phyloP scores from a whole-genome alignment of 92 coral and sea anemone species.

The Paragorgia papillata region DNA sequence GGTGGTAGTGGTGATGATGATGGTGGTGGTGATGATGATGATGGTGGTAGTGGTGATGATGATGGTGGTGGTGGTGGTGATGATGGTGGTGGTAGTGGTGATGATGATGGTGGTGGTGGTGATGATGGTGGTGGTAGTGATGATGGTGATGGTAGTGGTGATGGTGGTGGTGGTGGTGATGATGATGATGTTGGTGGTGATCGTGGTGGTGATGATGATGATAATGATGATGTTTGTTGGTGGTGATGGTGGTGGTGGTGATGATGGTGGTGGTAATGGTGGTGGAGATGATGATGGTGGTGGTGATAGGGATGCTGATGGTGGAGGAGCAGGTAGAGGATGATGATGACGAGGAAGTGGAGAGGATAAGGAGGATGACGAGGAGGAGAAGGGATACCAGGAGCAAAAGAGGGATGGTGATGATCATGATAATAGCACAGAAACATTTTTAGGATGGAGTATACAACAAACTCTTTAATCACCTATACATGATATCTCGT shows the following conservation, averaged over 20 bases:
- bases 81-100: conserved; percentile 2
- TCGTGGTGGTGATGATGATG: conserved; percentile 1
- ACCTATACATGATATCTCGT: conserved; percentile 25
- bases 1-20: neutral
- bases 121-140: neutral
- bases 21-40: neutral
- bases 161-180: neutral
- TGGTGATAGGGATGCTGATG: neutral
- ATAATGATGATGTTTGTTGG: neutral
- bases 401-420: too few relatives aligned
- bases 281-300: neutral
- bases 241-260: neutral
- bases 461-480: too few relatives aligned
- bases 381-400: too few relatives aligned
- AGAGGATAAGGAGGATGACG: too few relatives aligned
- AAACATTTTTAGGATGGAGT: too few relatives aligned
- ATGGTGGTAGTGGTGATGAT: neutral
- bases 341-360: too few relatives aligned
- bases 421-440: too few relatives aligned
- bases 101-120: conserved; percentile 1
- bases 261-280: neutral
- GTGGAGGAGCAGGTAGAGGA: too few relatives aligned
- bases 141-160: neutral
- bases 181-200: neutral
- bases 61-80: neutral